Evolutionary conservation across 2,113 vertebrate species (phyloP), one percentile per base, ranked within the genome.

Genomic region (Ursus arctos): DNA sequence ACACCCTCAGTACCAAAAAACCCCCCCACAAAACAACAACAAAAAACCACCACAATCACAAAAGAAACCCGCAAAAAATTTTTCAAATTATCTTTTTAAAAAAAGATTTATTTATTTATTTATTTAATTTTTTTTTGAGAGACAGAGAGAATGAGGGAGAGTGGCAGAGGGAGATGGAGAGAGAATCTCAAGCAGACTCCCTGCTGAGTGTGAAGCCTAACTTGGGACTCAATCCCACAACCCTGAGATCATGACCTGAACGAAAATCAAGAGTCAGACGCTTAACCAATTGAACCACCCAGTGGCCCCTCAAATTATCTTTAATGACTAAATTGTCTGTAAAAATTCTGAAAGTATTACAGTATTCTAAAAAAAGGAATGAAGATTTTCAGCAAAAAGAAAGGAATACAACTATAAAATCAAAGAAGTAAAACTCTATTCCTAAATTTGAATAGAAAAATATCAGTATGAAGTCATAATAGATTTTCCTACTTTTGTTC

Each of bases 271-370:
- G 33, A n/a, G 65, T 69, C 65, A n/a, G 7, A 69, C 18, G 33
- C 33, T 69, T 69, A 69, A 69, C 16, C 4, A 15, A n/a, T 16
- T 69, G 33, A 69, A n/a, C 65, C 33, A 69, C 33, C 33, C 7
- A 69, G 65, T 33, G 3, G 4, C 65, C 16, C 33, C 65, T 47
- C 72, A 93, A 72, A 47, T 86, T 88, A 84, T 71, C 84, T 88
- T 95, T 90, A 80, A 81, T 76, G 19, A 82, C 12, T 15, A 77
- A 76, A 88, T 57, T 84, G 22, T 91, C 51, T 22, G 26, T 94
- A 92, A 92, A 91, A 57, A 51, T 88, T 63, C 43, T 77, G 36
- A 65, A 91, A 83, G 69, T 26, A 55, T 15, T 91, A 40, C 83
- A 59, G 51, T 71, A 82, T 40, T 69, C 85, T 88, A 51, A 53